Percentiles rank a stretch among this genome's conserved stretches.
Evolutionary conservation across 2,797 vertebrate species (phyloP).

Genomic region (Clarias fuscus): DNA sequence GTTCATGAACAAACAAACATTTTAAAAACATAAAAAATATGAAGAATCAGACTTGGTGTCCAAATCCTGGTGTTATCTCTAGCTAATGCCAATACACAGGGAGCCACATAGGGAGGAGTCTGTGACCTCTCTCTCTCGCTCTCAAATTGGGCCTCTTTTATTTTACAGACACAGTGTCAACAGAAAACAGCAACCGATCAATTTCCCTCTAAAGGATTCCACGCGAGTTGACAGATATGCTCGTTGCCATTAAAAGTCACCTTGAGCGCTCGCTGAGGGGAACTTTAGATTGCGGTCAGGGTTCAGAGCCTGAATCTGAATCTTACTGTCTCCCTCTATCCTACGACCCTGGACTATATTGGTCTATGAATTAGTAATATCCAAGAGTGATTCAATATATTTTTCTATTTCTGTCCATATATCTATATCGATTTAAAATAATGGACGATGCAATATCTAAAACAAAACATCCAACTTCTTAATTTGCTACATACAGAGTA

Average conservation of each 20-base stretch:
- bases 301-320: background rate
- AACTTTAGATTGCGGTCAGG: background rate
- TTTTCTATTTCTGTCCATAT: background rate
- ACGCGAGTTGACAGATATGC: slow-evolving; percentile 2
- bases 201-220: slow-evolving; percentile 9
- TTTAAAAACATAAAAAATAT: background rate
- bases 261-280: slow-evolving; percentile 16
- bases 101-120: background rate
- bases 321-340: background rate
- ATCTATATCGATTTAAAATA: background rate
- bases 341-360: background rate
- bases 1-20: background rate
- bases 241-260: slow-evolving; percentile 32
- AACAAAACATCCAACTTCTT: background rate
- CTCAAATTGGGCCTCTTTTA: background rate
- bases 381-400: background rate
- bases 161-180: background rate
- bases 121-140: no score
- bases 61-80: no score
- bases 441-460: background rate
- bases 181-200: background rate
- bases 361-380: background rate
- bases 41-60: no score
- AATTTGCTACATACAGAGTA: background rate
- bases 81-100: background rate